Evolutionary conservation across 2,888 invertebrate species (phyloP).

Genomic region (Frankliniella intonsa): DNA sequence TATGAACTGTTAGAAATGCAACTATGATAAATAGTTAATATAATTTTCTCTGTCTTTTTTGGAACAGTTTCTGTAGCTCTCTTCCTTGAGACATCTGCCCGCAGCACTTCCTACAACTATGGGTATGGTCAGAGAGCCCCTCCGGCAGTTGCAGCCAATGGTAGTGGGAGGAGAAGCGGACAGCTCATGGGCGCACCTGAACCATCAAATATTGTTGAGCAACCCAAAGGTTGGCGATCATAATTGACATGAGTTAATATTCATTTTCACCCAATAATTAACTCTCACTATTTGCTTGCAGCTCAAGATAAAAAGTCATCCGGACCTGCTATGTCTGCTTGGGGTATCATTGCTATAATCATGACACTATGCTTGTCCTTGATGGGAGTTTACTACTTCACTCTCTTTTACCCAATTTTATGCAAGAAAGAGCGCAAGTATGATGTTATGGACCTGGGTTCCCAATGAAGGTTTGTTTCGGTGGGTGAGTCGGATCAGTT

Average conservation of each 20-base stretch:
- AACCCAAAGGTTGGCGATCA: not conserved
- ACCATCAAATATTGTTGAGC: not conserved
- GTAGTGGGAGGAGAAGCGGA: not conserved
- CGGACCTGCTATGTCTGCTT: conserved; percentile 52
- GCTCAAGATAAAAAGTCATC: not conserved
- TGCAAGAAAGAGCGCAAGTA: conserved; percentile 56
- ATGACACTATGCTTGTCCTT: conserved; percentile 51
- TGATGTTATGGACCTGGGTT: conserved; percentile 52
- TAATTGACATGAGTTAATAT: no score
- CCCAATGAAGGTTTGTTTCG: conserved; percentile 17
- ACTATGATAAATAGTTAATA: not conserved
- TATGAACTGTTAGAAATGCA: no score
- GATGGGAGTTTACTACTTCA: conserved; percentile 58
- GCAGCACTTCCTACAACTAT: not conserved
- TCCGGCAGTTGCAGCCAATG: not conserved
- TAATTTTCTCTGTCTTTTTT: not conserved
- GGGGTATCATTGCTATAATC: conserved; percentile 58
- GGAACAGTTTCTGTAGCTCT: not conserved
- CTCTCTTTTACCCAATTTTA: conserved; percentile 62
- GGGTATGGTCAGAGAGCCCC: not conserved
- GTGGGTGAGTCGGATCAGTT: conserved; percentile 24
- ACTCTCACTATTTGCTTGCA: not conserved
- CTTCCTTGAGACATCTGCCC: not conserved
- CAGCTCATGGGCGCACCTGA: not conserved
- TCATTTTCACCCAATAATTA: not conserved